A percentile compares a stretch with the other conserved stretches of the same genome.
Conservation (phyloP, 2,888 invertebrate species). For the Drosophila sordidapex region DNA sequence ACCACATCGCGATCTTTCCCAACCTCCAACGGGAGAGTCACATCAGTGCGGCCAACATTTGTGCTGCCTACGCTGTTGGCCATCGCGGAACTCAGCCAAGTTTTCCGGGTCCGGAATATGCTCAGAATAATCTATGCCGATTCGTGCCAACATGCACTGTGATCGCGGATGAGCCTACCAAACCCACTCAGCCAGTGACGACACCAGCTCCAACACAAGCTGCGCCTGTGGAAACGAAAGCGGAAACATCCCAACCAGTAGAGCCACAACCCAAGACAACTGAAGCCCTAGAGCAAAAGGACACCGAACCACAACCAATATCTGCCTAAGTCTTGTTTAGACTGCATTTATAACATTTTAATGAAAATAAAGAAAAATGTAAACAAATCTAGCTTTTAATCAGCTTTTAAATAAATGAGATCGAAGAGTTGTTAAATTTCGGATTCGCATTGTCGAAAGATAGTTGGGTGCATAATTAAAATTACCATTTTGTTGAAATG, state of each 20-base stretch:
- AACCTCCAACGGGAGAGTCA: conserved; percentile 88
- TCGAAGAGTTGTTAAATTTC: not conserved
- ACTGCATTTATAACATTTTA: not conserved
- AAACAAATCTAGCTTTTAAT: not conserved
- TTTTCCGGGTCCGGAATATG: conserved; percentile 30
- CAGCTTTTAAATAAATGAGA: not conserved
- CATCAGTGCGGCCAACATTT: conserved; percentile 90
- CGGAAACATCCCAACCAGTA: not conserved
- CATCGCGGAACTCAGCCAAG: conserved; percentile 55
- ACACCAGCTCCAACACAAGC: no score
- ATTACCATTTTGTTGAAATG: conserved; percentile 32
- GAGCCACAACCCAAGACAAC: not conserved
- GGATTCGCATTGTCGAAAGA: not conserved
- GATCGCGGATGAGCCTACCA: conserved; percentile 4
- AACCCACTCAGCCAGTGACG: not conserved
- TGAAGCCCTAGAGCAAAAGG: not conserved
- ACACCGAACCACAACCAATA: conserved; percentile 1
- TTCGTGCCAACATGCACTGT: conserved; percentile 25
- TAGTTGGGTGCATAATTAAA: conserved; percentile 32
- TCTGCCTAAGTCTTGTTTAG: not conserved
- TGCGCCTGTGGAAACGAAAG: not conserved
- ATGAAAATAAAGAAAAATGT: not conserved
- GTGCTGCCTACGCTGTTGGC: conserved; percentile 92
- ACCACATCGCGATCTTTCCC: conserved; percentile 88
- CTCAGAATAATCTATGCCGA: conserved; percentile 27